Percentiles rank a stretch among this genome's conserved stretches.
Evolutionary conservation across 2,797 vertebrate species (phyloP).

Genomic region (Crocodylus rhombifer): DNA sequence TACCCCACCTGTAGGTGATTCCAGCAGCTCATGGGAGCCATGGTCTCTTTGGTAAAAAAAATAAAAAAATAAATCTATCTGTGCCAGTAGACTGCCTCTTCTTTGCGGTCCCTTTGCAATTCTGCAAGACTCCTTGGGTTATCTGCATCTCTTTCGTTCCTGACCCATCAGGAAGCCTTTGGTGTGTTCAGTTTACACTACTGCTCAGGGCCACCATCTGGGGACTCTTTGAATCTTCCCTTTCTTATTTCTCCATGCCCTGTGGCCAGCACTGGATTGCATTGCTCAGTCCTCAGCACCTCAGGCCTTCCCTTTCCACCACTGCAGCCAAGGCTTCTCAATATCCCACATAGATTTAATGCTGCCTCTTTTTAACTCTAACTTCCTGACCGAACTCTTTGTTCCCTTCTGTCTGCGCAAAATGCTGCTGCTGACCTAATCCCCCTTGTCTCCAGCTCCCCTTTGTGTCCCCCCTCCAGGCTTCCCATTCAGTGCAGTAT

Average conservation of each 20-base stretch:
- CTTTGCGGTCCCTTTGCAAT: background rate
- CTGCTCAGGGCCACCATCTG: too few species aligned
- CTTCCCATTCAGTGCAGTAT: background rate
- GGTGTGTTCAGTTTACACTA: too few species aligned
- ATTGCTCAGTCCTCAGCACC: background rate
- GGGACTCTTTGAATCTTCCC: background rate
- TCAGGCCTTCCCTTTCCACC: too few species aligned
- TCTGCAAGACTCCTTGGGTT: rapidly evolving
- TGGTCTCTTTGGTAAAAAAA: background rate
- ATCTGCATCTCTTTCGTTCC: too few species aligned
- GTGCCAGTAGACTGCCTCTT: background rate
- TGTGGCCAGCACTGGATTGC: background rate
- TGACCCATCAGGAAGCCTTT: too few species aligned
- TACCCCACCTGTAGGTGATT: background rate
- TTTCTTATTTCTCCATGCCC: background rate
- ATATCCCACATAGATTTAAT: background rate
- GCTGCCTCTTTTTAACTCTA: background rate
- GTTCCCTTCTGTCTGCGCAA: background rate
- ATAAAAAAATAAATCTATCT: background rate
- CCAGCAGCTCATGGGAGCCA: background rate
- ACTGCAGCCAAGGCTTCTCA: too few species aligned
- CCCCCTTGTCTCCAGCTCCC: background rate
- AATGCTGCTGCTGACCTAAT: background rate
- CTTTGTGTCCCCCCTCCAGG: background rate
- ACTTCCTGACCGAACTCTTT: background rate